Conservation (phyloP, 1,140 invertebrate species). For the Drosophila rufa region DNA sequence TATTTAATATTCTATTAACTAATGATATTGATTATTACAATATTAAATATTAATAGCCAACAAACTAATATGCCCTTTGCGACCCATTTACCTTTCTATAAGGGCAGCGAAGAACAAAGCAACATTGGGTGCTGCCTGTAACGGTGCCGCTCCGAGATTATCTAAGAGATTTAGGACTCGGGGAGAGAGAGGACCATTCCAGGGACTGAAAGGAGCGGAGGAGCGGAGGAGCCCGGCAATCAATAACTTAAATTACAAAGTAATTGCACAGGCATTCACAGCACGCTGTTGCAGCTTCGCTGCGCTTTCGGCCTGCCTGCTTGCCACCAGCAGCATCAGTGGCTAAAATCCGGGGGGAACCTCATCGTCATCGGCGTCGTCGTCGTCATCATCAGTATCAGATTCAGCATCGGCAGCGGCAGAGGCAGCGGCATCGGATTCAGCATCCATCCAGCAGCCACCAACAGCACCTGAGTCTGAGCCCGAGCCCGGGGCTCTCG, state of each 20-base stretch:
- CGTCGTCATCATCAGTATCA: slow-evolving; percentile 27
- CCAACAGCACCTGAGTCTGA: slow-evolving; percentile 49
- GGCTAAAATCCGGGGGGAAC: slow-evolving; percentile 4
- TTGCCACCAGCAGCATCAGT: slow-evolving; percentile 17
- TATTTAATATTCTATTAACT: too few species aligned
- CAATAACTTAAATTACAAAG: slow-evolving; percentile 85
- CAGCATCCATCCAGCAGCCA: slow-evolving; percentile 28
- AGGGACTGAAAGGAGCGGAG: slow-evolving; percentile 29
- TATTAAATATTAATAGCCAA: too few species aligned
- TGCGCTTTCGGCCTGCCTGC: slow-evolving; percentile 36
- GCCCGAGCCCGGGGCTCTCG: slow-evolving; percentile 33
- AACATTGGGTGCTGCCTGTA: slow-evolving; percentile 71
- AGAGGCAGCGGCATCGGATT: slow-evolving; percentile 17
- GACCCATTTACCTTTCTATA: slow-evolving; percentile 44
- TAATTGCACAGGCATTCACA: slow-evolving; percentile 84
- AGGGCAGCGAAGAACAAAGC: slow-evolving; percentile 21
- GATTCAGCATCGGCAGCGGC: slow-evolving; percentile 12
- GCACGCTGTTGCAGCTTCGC: slow-evolving; percentile 68
- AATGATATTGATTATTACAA: neutral
- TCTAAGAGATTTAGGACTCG: slow-evolving; percentile 51
- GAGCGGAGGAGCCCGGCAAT: slow-evolving; percentile 70
- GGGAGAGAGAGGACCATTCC: slow-evolving; percentile 10
- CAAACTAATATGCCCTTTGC: slow-evolving; percentile 28
- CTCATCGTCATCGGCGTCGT: slow-evolving; percentile 30
- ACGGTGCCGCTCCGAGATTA: slow-evolving; percentile 70